Evolutionary conservation across 1,140 invertebrate species (phyloP).

Genomic region (Geopemphigus sp.): DNA sequence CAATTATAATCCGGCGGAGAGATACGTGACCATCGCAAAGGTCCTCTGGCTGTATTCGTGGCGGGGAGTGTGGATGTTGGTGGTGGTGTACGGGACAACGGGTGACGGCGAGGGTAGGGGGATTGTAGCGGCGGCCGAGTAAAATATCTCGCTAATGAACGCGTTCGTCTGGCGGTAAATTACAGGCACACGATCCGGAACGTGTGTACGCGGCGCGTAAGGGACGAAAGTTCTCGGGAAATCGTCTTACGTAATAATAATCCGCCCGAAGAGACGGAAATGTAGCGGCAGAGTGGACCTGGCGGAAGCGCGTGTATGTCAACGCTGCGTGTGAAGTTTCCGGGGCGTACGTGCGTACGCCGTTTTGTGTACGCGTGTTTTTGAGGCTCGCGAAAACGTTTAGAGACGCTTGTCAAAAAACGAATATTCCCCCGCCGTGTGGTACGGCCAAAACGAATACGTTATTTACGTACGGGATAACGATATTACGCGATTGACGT

Average conservation of each 20-base stretch:
- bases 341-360: too few relatives aligned
- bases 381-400: conserved; percentile 4
- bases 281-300: too few relatives aligned
- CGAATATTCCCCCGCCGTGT: background rate
- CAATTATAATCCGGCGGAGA: conserved; percentile 22
- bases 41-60: too few relatives aligned
- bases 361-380: background rate
- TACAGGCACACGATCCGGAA: background rate
- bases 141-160: conserved; percentile 35
- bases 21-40: conserved; percentile 45
- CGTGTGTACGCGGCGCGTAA: background rate
- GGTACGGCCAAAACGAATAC: background rate
- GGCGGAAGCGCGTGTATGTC: too few relatives aligned
- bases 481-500: too few relatives aligned
- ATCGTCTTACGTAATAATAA: background rate
- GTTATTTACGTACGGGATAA: background rate
- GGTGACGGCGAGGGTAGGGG: too few relatives aligned
- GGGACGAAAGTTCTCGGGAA: background rate
- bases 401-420: conserved; percentile 13
- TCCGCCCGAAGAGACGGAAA: background rate
- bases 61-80: too few relatives aligned
- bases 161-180: conserved; percentile 44
- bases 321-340: conserved; percentile 3
- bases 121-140: too few relatives aligned
- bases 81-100: too few relatives aligned